Percentiles rank a stretch among this genome's conserved stretches.
Conservation (phyloP, 2,888 invertebrate species). For the Amblyjoppa proteus region DNA sequence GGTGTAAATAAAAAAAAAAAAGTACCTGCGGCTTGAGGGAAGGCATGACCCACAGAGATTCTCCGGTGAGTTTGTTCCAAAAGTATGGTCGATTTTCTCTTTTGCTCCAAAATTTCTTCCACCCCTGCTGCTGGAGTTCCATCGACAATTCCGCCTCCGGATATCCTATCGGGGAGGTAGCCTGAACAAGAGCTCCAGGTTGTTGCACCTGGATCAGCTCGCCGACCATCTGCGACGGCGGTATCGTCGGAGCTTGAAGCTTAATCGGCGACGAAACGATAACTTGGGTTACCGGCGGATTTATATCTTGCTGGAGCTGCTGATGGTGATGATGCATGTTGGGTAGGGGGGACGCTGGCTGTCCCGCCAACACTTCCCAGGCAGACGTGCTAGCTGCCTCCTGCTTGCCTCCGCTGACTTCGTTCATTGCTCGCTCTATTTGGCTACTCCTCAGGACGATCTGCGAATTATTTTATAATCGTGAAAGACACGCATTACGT, state of each 20-base stretch:
- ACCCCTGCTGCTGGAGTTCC: slow-evolving; percentile 94
- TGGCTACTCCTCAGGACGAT: slow-evolving; percentile 32
- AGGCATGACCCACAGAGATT: slow-evolving; percentile 99
- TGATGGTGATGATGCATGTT: slow-evolving; percentile 75
- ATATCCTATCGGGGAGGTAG: slow-evolving; percentile 78
- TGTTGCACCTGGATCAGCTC: slow-evolving; percentile 84
- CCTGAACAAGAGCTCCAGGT: slow-evolving; percentile 78
- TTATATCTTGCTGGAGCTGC: slow-evolving; percentile 77
- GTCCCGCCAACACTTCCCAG: slow-evolving; percentile 83
- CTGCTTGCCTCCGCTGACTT: slow-evolving; percentile 84
- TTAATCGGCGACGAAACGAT: slow-evolving; percentile 85
- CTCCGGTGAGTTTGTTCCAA: slow-evolving; percentile 98
- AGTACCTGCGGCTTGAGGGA: slow-evolving; percentile 89
- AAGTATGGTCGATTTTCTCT: slow-evolving; percentile 97
- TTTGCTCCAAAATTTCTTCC: slow-evolving; percentile 99
- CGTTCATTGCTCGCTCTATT: slow-evolving; percentile 80
- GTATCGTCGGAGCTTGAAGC: slow-evolving; percentile 81
- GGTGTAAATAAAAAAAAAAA: background rate
- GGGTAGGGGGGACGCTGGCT: slow-evolving; percentile 76
- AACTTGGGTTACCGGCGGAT: slow-evolving; percentile 80
- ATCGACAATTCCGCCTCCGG: slow-evolving; percentile 87
- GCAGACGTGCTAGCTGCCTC: slow-evolving; percentile 84
- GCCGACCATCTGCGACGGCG: slow-evolving; percentile 77
- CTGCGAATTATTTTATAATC: slow-evolving; percentile 27
- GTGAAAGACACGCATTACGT: background rate